Percentiles rank a stretch among this genome's conserved stretches.
These are phyloP conservation scores for Crotalus tigris DNA, from an alignment of 2,113 vertebrate genomes.

Conservation along the genomic window DNA sequence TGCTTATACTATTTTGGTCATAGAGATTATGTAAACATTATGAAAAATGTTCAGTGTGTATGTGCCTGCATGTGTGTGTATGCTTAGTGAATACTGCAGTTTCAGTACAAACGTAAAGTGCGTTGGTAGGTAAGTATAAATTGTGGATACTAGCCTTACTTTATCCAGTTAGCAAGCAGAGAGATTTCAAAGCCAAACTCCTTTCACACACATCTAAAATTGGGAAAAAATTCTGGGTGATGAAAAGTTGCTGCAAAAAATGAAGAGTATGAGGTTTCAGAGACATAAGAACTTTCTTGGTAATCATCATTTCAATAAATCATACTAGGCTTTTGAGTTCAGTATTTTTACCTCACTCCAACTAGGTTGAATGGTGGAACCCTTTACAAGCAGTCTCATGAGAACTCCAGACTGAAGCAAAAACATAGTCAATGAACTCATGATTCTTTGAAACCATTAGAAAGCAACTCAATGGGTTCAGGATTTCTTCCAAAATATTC, in stretches of 20 bases:
- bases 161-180: neutral
- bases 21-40: neutral
- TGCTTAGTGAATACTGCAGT: neutral
- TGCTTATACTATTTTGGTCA: neutral
- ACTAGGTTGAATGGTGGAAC: neutral
- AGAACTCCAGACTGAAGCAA: neutral
- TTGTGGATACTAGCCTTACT: neutral
- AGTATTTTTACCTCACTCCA: neutral
- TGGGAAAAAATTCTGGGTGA: neutral
- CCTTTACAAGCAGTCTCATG: neutral
- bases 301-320: neutral
- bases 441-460: neutral
- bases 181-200: neutral
- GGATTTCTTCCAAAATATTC: constrained; percentile 9
- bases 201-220: neutral
- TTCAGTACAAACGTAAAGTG: neutral
- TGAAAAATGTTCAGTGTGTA: neutral
- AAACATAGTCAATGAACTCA: constrained; percentile 2
- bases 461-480: neutral
- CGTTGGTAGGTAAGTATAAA: neutral
- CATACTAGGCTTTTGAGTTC: neutral
- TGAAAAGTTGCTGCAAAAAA: constrained; percentile 9
- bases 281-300: neutral
- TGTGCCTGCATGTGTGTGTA: neutral
- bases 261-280: neutral